phyloP scores from a whole-genome alignment of 1,140 invertebrate genomes.

The Nephila pilipes region DNA sequence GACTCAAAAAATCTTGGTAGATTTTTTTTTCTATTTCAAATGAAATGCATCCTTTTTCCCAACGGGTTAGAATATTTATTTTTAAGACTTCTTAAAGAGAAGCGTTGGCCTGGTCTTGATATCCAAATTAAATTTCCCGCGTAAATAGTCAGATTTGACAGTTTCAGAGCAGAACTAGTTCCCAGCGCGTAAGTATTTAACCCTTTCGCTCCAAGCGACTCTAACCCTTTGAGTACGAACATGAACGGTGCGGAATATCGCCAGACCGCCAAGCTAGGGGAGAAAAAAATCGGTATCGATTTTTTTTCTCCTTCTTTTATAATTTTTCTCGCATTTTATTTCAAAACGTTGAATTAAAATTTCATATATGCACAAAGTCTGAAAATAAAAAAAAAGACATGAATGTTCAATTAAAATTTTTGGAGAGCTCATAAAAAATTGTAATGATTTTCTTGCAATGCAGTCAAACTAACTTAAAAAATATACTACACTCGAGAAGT shows the following conservation, averaged over 20 bases:
- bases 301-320: not conserved
- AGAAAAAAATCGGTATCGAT: not conserved
- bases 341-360: not conserved
- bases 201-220: slow-evolving; percentile 51
- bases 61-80: not conserved
- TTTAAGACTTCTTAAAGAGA: not conserved
- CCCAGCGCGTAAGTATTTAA: slow-evolving; percentile 32
- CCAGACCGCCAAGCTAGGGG: not conserved
- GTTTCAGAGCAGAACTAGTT: slow-evolving; percentile 54
- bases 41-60: not conserved
- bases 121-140: slow-evolving; percentile 67
- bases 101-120: not conserved
- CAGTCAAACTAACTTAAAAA: not conserved
- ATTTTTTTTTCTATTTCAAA: not conserved
- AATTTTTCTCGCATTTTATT: not conserved
- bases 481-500: not conserved
- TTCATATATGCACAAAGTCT: not conserved
- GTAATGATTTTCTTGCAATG: not conserved
- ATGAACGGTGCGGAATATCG: slow-evolving; percentile 20
- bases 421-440: not conserved
- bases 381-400: not conserved
- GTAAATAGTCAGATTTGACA: slow-evolving; percentile 25
- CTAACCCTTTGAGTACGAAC: slow-evolving; percentile 57
- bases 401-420: not conserved
- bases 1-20: not conserved